phyloP scores from a whole-genome alignment of 2,113 vertebrate species.

The Peucedramus taeniatus region DNA sequence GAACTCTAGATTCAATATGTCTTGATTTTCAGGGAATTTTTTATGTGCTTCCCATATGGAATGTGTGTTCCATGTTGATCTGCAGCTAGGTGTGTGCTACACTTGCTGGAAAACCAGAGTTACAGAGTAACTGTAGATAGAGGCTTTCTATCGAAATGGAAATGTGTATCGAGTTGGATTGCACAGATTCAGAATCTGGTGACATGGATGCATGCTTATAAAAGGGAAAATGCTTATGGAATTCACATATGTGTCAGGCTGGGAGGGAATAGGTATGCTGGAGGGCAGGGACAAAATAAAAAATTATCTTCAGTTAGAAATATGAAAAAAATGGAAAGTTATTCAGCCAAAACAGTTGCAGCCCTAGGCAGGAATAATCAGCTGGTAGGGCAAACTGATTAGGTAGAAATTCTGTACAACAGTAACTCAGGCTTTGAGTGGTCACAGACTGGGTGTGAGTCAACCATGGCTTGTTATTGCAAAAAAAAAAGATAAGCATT shows the following conservation, averaged over 20 bases:
- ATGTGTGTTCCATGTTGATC: background rate
- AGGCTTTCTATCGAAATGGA: background rate
- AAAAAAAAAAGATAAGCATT: background rate
- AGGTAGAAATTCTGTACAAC: background rate
- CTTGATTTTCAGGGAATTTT: background rate
- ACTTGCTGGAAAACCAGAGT: background rate
- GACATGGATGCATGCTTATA: background rate
- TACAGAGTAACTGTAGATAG: no score
- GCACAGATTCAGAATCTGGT: background rate
- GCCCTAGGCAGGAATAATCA: background rate
- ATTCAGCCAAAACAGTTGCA: background rate
- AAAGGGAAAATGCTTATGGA: background rate
- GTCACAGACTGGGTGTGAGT: background rate
- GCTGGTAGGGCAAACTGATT: background rate
- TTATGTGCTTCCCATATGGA: background rate
- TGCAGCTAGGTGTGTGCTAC: background rate
- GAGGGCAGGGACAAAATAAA: background rate
- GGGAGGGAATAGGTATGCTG: background rate
- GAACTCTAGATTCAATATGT: background rate
- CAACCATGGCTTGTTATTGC: background rate
- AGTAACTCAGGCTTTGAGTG: background rate
- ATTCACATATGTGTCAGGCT: background rate
- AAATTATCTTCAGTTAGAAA: background rate
- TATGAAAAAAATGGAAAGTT: background rate
- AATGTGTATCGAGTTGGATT: background rate